Percentiles rank a stretch among this genome's conserved stretches.
Conservation (phyloP, 2,797 vertebrate species). For the Cichlasoma orientale region DNA sequence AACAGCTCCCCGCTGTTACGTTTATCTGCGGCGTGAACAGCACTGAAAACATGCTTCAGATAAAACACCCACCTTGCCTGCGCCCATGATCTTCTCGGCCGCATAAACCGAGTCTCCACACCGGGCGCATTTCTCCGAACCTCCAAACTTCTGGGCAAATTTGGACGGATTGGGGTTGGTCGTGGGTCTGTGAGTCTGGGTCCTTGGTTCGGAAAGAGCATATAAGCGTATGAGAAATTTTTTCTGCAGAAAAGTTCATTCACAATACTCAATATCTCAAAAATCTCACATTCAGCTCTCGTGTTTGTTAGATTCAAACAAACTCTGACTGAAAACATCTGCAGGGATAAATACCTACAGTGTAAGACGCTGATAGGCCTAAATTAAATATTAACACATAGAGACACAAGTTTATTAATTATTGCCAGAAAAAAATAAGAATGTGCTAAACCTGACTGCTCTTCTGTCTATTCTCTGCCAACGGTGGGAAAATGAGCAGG, state of each 20-base stretch:
- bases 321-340: neutral
- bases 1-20: neutral
- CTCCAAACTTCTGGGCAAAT: conserved; percentile 92
- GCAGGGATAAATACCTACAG: neutral
- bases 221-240: neutral
- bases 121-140: conserved; percentile 90
- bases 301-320: neutral
- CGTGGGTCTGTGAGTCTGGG: conserved; percentile 85
- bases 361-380: too few relatives aligned
- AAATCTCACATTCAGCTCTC: neutral
- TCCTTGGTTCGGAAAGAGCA: conserved; percentile 61
- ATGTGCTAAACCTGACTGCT: neutral
- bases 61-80: conserved; percentile 87
- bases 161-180: conserved; percentile 93
- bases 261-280: neutral
- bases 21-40: neutral
- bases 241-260: neutral
- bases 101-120: conserved; percentile 93
- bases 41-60: neutral
- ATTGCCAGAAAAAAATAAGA: neutral
- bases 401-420: neutral
- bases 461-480: neutral
- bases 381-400: neutral
- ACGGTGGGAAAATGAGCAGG: conserved; percentile 9
- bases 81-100: conserved; percentile 93